These are phyloP conservation scores for Momotus momota DNA, from an alignment of 2,797 vertebrate species.

Conservation along the genomic window DNA sequence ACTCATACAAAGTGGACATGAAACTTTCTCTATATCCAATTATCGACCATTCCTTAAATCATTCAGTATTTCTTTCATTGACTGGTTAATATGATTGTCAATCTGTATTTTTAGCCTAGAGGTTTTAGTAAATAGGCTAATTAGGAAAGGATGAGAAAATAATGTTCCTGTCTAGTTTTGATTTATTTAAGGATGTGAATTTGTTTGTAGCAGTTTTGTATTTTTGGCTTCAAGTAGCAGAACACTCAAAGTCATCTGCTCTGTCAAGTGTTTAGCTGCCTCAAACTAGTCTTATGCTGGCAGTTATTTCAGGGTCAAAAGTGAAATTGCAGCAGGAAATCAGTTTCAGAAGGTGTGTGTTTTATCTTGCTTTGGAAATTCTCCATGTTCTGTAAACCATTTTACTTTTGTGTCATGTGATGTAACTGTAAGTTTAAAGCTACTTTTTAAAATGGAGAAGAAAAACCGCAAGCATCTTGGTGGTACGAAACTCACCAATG, in stretches of 20 bases:
- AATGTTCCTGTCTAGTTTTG: background rate
- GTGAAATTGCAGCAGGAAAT: background rate
- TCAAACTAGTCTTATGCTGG: background rate
- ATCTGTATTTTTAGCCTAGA: background rate
- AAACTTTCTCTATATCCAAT: background rate
- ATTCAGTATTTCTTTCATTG: background rate
- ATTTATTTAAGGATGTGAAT: background rate
- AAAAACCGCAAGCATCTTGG: background rate
- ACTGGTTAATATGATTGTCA: background rate
- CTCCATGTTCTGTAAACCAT: background rate
- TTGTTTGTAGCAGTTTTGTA: background rate
- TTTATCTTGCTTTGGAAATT: background rate
- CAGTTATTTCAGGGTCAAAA: background rate
- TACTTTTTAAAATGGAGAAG: background rate
- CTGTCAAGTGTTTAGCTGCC: background rate
- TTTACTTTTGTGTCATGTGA: background rate
- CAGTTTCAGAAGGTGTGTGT: background rate
- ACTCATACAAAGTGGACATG: background rate
- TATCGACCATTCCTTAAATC: background rate
- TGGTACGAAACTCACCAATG: background rate
- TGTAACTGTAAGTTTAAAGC: background rate
- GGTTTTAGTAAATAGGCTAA: background rate
- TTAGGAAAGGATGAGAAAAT: background rate
- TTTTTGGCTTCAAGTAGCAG: background rate
- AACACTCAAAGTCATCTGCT: background rate